Evolutionary conservation across 2,113 vertebrate genomes (phyloP), one percentile per base, ranked within the genome.

Genomic region (Stegastes partitus): DNA sequence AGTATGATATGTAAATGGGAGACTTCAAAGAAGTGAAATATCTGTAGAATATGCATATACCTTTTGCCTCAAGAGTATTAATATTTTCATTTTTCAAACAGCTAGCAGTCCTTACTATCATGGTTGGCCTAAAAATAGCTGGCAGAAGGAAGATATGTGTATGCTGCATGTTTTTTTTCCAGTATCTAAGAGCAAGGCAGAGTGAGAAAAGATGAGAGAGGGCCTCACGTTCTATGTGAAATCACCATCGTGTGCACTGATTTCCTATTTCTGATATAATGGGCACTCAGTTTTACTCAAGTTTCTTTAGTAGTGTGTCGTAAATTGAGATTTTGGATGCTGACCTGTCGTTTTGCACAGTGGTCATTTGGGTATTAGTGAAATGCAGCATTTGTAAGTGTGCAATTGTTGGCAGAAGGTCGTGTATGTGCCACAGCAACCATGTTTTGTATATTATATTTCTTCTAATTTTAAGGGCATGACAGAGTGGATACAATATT

Each of bases 1-100:
- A 31, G 67, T 22, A 42, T 63, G 47, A 81, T 61, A 65, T 84
- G 70, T 65, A 83, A 86, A 84, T 85, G 64, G 42, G 42, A 22
- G 19, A 85, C 83, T 80, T 89, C 81, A 92, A 84, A 89, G 79
- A 73, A 63, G 3, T 59, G 18, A 66, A 68, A 64, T 63, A 61
- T 62, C 5, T 22, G 19, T 50, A 28, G 68, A 76, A 82, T 77
- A 74, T 56, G 69, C 39, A 71, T 67, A 70, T 65, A 72, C 19
- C 51, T 65, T 59, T 22, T 49, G 18, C 71, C 81, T 19, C 31
- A 4, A 58, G 80, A 79, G 57, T 39, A 59, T 82, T 84, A 14
- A 45, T 71, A 51, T 73, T 61, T 77, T 74, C 31, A 25, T 63
- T 74, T 75, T 81, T 58, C 22, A 53, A 74, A 72, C 50, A 47